A percentile compares a stretch with the other conserved stretches of the same genome.
phyloP scores from a whole-genome alignment of 2,888 invertebrate species.

The Heliconius erato region DNA sequence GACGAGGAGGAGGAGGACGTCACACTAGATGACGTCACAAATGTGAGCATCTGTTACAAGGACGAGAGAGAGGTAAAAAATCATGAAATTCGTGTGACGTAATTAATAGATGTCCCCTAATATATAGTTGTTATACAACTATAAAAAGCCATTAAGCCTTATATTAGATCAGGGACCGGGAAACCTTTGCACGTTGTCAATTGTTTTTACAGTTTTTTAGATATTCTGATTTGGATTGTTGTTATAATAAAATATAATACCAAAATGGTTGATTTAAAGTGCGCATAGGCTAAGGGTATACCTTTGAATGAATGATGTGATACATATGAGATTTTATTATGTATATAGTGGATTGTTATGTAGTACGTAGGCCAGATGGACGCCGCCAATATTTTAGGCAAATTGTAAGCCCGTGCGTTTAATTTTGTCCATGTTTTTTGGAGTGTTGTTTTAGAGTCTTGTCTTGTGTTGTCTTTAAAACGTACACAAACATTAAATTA shows the following conservation, averaged over 20 bases:
- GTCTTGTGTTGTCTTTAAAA: too few species aligned
- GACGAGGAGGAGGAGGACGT: background rate
- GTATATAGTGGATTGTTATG: conserved; percentile 71
- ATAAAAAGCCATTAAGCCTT: background rate
- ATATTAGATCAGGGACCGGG: background rate
- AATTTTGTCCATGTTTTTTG: background rate
- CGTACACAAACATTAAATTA: too few species aligned
- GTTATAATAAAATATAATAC: conserved; percentile 33
- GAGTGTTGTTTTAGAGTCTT: background rate
- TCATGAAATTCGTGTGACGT: too few species aligned
- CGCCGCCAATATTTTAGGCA: conserved; percentile 43
- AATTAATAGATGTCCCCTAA: background rate
- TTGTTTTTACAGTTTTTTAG: conserved; percentile 5
- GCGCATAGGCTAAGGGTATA: conserved; percentile 62
- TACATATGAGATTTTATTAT: conserved; percentile 76
- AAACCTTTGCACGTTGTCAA: conserved; percentile 1
- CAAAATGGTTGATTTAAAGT: conserved; percentile 57
- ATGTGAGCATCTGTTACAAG: too few species aligned
- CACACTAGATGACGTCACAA: background rate
- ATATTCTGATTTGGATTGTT: background rate
- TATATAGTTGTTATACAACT: background rate
- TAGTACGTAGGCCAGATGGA: conserved; percentile 60
- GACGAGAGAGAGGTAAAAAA: too few species aligned
- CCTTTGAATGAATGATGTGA: conserved; percentile 84
- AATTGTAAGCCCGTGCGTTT: background rate